These are phyloP conservation scores for Lacanobia oleracea DNA, from an alignment of 2,888 invertebrate genomes.

Conservation along the genomic window DNA sequence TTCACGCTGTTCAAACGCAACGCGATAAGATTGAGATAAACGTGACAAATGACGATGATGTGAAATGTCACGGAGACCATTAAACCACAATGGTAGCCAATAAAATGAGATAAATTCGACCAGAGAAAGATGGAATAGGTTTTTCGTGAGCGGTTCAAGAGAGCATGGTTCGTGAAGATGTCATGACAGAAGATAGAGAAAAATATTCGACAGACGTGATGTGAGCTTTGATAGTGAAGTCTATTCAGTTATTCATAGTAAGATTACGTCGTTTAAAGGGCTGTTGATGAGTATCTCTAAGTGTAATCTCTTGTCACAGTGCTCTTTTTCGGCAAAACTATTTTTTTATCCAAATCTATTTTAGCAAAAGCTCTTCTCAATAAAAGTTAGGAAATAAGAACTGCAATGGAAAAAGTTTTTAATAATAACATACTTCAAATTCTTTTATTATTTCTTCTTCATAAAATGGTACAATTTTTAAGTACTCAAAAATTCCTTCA, in stretches of 20 bases:
- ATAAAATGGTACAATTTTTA: constrained; percentile 25
- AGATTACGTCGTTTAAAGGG: constrained; percentile 3
- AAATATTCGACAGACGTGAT: not conserved
- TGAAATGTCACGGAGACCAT: constrained; percentile 68
- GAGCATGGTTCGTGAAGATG: constrained; percentile 14
- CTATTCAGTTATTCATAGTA: not conserved
- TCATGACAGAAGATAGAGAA: not conserved
- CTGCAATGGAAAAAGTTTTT: constrained; percentile 1
- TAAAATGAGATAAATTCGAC: constrained; percentile 64
- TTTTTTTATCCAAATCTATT: not conserved
- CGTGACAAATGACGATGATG: constrained; percentile 71
- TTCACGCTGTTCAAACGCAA: constrained; percentile 66
- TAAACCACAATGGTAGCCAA: constrained; percentile 64
- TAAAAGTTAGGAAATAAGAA: not conserved
- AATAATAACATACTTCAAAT: not conserved
- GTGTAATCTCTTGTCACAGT: not conserved
- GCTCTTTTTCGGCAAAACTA: not conserved
- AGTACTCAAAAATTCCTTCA: constrained; percentile 25
- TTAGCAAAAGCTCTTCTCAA: not conserved
- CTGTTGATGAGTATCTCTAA: not conserved
- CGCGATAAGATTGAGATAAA: constrained; percentile 68
- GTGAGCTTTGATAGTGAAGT: constrained; percentile 4
- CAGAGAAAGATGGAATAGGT: constrained; percentile 45
- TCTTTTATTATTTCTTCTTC: constrained; percentile 17
- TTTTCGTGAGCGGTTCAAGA: constrained; percentile 50